These are phyloP conservation scores for Lordiphosa stackelbergi DNA, from an alignment of 1,140 invertebrate species.

Conservation along the genomic window DNA sequence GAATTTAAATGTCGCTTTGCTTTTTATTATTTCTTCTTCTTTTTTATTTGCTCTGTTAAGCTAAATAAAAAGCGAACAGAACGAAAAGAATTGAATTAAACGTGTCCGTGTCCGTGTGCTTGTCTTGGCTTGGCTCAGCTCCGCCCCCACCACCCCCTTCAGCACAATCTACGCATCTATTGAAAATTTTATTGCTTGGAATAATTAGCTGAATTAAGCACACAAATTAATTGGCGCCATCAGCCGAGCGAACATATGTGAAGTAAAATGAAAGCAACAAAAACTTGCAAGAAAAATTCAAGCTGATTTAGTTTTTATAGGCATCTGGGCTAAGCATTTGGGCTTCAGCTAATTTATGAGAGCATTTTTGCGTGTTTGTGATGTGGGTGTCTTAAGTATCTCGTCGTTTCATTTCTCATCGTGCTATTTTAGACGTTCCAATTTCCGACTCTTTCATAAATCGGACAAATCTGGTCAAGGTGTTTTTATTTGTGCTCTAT, in stretches of 20 bases:
- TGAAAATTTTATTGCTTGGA: constrained; percentile 72
- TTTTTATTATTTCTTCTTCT: constrained; percentile 37
- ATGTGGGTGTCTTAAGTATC: constrained; percentile 9
- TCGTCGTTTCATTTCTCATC: too few species aligned
- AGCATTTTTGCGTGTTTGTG: constrained; percentile 1
- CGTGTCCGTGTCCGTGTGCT: constrained; percentile 48
- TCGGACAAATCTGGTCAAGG: too few species aligned
- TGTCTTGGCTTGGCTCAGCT: constrained; percentile 19
- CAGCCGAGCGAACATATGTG: constrained; percentile 53
- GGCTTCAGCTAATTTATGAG: constrained; percentile 44
- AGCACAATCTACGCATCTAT: constrained; percentile 54
- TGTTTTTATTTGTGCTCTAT: too few species aligned
- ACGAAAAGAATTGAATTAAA: constrained; percentile 66
- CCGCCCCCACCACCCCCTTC: constrained; percentile 8
- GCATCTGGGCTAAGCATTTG: constrained; percentile 39
- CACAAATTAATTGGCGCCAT: constrained; percentile 65
- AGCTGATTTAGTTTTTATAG: constrained; percentile 70
- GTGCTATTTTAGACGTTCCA: background rate
- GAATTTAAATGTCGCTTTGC: constrained; percentile 65
- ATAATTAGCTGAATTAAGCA: constrained; percentile 72
- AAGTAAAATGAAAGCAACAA: constrained; percentile 27
- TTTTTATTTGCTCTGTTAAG: constrained; percentile 49
- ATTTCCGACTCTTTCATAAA: too few species aligned
- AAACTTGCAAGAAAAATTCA: constrained; percentile 26
- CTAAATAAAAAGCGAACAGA: constrained; percentile 32